Conservation (phyloP, 2,888 invertebrate species). For the Ernsta delagoae region DNA sequence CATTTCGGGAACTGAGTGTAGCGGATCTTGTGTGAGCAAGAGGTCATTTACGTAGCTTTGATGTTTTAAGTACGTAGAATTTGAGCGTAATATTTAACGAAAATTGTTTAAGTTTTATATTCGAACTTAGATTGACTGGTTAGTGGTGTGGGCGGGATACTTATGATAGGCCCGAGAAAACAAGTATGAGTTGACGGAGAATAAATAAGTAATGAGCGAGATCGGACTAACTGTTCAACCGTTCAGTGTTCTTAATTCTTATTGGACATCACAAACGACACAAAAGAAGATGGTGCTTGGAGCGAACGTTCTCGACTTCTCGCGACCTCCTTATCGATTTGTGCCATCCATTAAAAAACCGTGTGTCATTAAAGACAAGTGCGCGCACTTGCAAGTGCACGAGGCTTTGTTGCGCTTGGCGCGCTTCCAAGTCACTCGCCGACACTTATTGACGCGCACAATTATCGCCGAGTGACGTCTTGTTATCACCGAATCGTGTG, state of each 20-base stretch:
- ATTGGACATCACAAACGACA: background rate
- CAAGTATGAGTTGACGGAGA: too few species aligned
- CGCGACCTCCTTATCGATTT: constrained; percentile 2
- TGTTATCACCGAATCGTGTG: constrained; percentile 24
- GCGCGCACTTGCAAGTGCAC: constrained; percentile 31
- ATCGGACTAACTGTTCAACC: background rate
- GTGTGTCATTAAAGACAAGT: constrained; percentile 27
- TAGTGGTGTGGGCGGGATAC: too few species aligned
- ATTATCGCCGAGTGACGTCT: constrained; percentile 31
- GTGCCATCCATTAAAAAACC: constrained; percentile 6
- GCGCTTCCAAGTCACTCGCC: constrained; percentile 33
- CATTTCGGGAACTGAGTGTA: constrained; percentile 13
- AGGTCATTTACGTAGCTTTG: background rate
- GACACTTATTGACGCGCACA: constrained; percentile 32
- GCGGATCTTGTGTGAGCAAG: constrained; percentile 3
- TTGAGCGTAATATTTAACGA: too few species aligned
- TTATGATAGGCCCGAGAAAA: too few species aligned
- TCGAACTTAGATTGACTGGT: too few species aligned
- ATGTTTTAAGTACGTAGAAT: too few species aligned
- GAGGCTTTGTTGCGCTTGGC: constrained; percentile 30
- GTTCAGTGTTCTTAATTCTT: background rate
- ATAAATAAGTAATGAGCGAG: too few species aligned
- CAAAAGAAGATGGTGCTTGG: background rate
- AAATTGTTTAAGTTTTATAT: too few species aligned
- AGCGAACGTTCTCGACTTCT: background rate